phyloP scores from a whole-genome alignment of 2,797 vertebrate genomes.

The Silurus aristotelis region DNA sequence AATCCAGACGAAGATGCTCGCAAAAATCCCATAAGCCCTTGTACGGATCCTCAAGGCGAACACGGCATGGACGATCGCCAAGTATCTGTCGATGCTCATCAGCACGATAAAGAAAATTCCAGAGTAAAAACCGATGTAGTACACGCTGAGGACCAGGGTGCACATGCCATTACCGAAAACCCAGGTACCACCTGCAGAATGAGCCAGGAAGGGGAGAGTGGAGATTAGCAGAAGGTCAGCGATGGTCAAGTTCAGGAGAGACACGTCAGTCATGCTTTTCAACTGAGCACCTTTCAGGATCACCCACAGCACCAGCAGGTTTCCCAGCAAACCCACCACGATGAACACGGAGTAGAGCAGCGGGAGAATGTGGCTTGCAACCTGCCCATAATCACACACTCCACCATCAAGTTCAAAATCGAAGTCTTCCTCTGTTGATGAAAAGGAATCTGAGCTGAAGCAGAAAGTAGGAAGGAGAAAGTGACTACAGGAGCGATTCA shows the following conservation, averaged over 20 bases:
- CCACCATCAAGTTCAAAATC: no score
- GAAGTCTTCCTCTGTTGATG: no score
- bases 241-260: constrained; percentile 85
- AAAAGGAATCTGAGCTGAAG: no score
- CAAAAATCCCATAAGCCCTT: constrained; percentile 71
- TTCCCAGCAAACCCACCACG: constrained; percentile 80
- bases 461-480: no score
- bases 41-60: constrained; percentile 80
- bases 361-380: constrained; percentile 73
- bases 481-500: no score
- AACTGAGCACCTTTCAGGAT: constrained; percentile 76
- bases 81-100: constrained; percentile 91
- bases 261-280: constrained; percentile 88
- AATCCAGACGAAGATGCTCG: constrained; percentile 77
- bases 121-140: constrained; percentile 83
- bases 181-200: constrained; percentile 80
- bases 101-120: constrained; percentile 88
- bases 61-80: constrained; percentile 87
- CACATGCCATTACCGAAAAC: constrained; percentile 82
- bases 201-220: constrained; percentile 86
- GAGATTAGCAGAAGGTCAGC: constrained; percentile 83
- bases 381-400: no score
- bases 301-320: constrained; percentile 83
- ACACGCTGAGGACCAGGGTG: constrained; percentile 79
- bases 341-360: constrained; percentile 80